Evolutionary conservation across 2,797 vertebrate genomes (phyloP).

Genomic region (Cercopithecus mitis): DNA sequence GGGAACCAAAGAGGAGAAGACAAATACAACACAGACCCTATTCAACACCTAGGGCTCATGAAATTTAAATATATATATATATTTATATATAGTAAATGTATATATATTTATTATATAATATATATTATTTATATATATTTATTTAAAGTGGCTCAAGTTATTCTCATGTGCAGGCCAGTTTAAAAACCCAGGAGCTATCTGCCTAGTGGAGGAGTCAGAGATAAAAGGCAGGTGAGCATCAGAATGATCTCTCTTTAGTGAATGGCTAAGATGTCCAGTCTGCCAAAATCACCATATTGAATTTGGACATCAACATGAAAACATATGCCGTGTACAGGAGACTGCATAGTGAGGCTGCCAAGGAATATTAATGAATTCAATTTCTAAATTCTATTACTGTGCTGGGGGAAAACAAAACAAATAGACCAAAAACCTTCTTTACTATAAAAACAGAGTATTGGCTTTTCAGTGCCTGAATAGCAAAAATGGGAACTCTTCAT

Average conservation of each 20-base stretch:
- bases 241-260: background rate
- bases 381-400: constrained; percentile 8
- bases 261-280: background rate
- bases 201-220: background rate
- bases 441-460: background rate
- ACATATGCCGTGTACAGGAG: background rate
- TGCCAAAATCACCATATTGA: background rate
- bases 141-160: background rate
- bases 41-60: background rate
- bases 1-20: background rate
- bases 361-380: background rate
- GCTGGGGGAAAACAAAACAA: background rate
- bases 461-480: background rate
- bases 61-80: background rate
- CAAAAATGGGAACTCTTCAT: constrained; percentile 21
- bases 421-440: background rate
- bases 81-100: too few species aligned
- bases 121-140: too few species aligned
- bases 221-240: background rate
- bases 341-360: background rate
- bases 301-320: background rate
- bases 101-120: background rate
- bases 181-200: background rate
- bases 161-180: background rate
- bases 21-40: background rate